Conservation (phyloP, 1,140 invertebrate genomes). For the Caenorhabditis briggsae region DNA sequence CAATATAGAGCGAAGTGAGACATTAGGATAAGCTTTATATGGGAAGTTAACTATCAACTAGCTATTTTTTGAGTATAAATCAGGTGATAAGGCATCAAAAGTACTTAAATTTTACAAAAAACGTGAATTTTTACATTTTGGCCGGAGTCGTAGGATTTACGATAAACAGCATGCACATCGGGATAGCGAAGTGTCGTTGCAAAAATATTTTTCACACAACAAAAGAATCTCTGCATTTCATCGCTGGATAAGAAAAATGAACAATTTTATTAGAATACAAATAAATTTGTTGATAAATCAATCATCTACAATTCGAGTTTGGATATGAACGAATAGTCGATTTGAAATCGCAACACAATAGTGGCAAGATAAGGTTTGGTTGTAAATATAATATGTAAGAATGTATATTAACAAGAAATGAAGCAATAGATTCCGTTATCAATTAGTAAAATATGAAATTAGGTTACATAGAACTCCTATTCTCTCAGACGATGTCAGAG, state of each 20-base stretch:
- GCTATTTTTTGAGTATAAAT: too few species aligned
- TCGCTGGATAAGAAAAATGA: not conserved
- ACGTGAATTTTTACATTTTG: not conserved
- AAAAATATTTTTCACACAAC: not conserved
- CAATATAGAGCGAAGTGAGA: not conserved
- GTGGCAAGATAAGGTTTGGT: not conserved
- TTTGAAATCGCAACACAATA: constrained; percentile 38
- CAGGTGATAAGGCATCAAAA: not conserved
- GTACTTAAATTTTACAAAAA: not conserved
- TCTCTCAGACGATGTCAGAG: not conserved
- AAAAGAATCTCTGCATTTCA: not conserved
- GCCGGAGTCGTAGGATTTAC: constrained; percentile 22
- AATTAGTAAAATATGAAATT: not conserved
- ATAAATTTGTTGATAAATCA: constrained; percentile 43
- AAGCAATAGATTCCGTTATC: constrained; percentile 32
- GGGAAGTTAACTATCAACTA: too few species aligned
- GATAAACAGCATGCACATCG: not conserved
- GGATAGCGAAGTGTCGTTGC: constrained; percentile 18
- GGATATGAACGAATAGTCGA: constrained; percentile 12
- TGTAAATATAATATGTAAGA: not conserved
- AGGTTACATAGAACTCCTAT: not conserved
- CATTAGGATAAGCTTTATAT: too few species aligned
- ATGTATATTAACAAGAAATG: not conserved
- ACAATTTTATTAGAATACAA: constrained; percentile 36
- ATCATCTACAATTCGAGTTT: constrained; percentile 8